Base-by-base conservation (phyloP, 2,888 invertebrate species). In the Hirtodrosophila cameraria region DNA sequence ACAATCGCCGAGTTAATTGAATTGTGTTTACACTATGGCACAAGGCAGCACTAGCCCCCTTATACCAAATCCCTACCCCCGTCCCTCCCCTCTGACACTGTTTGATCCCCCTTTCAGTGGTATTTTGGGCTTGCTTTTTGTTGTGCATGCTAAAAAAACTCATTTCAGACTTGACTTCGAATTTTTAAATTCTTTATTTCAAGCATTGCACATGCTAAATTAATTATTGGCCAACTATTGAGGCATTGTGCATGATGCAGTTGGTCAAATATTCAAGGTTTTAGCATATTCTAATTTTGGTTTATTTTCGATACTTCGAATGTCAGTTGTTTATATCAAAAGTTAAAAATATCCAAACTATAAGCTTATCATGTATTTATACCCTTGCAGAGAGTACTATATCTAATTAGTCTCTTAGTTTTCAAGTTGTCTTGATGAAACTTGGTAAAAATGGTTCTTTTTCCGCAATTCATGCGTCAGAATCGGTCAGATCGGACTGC, bases 1-100 rank as follows among this genome's bases (percentile, higher is more conserved):
- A 84, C 87, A 71, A 81, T 73, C 70, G 66, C 41, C 65, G 55
- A 77, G 87, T 86, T 86, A 82, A 82, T 82, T 82, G 85, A 86
- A 82, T 82, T 82, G 82, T 85, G 82, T 82, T 82, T 87, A 81
- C 85, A 84, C 82, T 81, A 57, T 58, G 71, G 74, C 67, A 62
- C 55, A 58, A 54, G 59, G 46, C 54, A 61, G 30, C 23, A 58
- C 46, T 28, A 25, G 35, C 23, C 36, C 12, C 49, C 23, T 25
- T 35, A 41, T n/a, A 31, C 50, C 38, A 12, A 20, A 3, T n/a
- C 41, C 6, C 3, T 30, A 11, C 5, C 0, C 25, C 6, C 18
- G 12, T 1, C n/a, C 27, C 2, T 12, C 9, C 12, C 7, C 5
- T 25, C 13, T 2, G 8, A 23, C 23, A 3, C 23, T n/a, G 5